Evolutionary conservation across 2,888 invertebrate genomes (phyloP).

Genomic region (Laothoe populi): DNA sequence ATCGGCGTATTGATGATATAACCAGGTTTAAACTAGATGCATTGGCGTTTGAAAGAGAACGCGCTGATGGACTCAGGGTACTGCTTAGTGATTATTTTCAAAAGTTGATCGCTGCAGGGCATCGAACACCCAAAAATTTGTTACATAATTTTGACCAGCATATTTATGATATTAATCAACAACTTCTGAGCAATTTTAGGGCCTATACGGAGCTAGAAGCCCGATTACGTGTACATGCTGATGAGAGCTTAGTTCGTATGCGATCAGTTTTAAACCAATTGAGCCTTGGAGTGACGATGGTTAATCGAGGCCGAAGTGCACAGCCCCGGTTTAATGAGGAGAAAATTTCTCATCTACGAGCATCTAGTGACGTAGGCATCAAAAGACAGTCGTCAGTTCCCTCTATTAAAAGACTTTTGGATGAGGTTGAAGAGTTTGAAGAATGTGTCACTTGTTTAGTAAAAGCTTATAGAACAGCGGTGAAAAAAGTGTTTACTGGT

Average conservation of each 20-base stretch:
- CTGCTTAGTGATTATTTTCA: slow-evolving; percentile 65
- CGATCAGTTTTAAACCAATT: slow-evolving; percentile 63
- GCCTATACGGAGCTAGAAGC: slow-evolving; percentile 65
- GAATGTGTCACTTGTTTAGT: slow-evolving; percentile 52
- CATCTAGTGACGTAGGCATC: slow-evolving; percentile 38
- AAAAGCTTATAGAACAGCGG: slow-evolving; percentile 58
- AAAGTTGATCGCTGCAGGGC: slow-evolving; percentile 56
- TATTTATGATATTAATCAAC: slow-evolving; percentile 71
- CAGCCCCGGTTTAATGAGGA: slow-evolving; percentile 42
- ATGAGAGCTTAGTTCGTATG: slow-evolving; percentile 50
- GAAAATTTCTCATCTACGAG: slow-evolving; percentile 35
- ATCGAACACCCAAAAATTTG: slow-evolving; percentile 60
- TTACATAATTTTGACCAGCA: slow-evolving; percentile 68
- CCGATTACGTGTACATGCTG: slow-evolving; percentile 56
- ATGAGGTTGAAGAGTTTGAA: slow-evolving; percentile 50
- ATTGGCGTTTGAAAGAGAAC: slow-evolving; percentile 57
- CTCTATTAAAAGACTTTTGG: slow-evolving; percentile 38
- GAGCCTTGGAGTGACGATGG: slow-evolving; percentile 48
- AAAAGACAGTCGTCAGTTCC: slow-evolving; percentile 31
- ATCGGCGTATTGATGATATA: slow-evolving; percentile 50
- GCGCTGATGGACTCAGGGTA: slow-evolving; percentile 59
- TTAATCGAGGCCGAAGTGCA: slow-evolving; percentile 45
- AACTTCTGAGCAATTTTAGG: slow-evolving; percentile 66
- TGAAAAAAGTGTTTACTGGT: slow-evolving; percentile 50
- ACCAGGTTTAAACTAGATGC: slow-evolving; percentile 58